Evolutionary conservation across 1,140 invertebrate species (phyloP).

Genomic region (Cherax quadricarinatus): DNA sequence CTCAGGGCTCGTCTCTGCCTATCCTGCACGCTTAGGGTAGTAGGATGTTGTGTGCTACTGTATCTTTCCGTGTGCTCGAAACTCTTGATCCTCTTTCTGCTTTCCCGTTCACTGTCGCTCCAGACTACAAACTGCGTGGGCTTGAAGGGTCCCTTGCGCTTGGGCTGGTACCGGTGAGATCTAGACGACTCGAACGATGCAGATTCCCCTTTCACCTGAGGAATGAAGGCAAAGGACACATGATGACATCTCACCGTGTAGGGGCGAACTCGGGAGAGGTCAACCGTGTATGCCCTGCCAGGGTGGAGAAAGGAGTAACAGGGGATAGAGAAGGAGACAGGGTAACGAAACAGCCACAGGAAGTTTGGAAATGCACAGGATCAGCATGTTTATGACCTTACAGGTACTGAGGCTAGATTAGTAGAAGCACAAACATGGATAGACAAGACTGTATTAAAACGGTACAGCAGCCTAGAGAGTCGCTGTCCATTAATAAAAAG

Average conservation of each 20-base stretch:
- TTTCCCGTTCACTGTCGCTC: slow-evolving; percentile 30
- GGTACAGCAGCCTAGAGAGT: no score
- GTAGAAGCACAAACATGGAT: no score
- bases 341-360: not conserved
- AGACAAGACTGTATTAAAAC: no score
- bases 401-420: no score
- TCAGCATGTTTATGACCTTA: no score
- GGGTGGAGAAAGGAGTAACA: not conserved
- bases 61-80: not conserved
- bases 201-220: slow-evolving; percentile 27
- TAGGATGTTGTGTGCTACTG: not conserved
- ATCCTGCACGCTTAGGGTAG: not conserved
- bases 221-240: slow-evolving; percentile 27
- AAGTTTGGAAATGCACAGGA: not conserved
- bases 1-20: not conserved
- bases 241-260: not conserved
- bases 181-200: not conserved
- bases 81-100: not conserved
- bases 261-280: not conserved
- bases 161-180: slow-evolving; percentile 28
- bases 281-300: no score
- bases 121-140: slow-evolving; percentile 51
- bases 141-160: slow-evolving; percentile 31
- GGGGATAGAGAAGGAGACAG: not conserved
- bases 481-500: no score